phyloP scores from a whole-genome alignment of 2,797 vertebrate species.

The Rhinogobio ventralis region DNA sequence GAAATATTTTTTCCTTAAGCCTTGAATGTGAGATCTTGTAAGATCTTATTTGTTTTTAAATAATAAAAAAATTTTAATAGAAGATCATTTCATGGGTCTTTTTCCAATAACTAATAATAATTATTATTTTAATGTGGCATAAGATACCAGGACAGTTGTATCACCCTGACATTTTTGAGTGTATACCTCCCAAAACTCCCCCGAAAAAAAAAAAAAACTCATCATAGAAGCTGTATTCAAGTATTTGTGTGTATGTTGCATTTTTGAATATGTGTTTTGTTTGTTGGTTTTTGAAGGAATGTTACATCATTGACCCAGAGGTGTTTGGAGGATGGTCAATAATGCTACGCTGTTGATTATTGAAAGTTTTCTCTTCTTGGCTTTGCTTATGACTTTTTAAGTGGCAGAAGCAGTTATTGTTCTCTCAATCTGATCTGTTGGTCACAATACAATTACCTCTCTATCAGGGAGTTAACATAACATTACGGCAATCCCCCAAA shows the following conservation, averaged over 20 bases:
- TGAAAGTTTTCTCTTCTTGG: background rate
- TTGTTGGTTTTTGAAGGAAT: background rate
- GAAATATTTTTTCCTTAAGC: background rate
- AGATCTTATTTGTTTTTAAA: background rate
- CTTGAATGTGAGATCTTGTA: background rate
- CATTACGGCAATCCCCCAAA: constrained; percentile 47
- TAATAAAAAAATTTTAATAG: background rate
- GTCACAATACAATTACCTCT: constrained; percentile 50
- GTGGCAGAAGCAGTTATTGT: constrained; percentile 31
- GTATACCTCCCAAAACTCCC: background rate
- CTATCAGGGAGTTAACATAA: constrained; percentile 23
- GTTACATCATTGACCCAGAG: background rate
- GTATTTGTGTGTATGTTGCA: background rate
- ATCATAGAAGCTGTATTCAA: background rate
- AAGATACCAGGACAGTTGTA: background rate
- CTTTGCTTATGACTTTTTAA: constrained; percentile 31
- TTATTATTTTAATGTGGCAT: background rate
- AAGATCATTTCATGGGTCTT: background rate
- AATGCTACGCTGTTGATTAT: background rate
- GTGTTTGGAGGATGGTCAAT: background rate
- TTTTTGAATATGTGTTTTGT: background rate
- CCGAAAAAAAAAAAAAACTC: background rate
- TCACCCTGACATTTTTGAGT: background rate
- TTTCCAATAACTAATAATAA: background rate
- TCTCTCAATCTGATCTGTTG: constrained; percentile 38